These are phyloP conservation scores for Cyclargus thomasi DNA, from an alignment of 1,140 invertebrate species.

Conservation along the genomic window DNA sequence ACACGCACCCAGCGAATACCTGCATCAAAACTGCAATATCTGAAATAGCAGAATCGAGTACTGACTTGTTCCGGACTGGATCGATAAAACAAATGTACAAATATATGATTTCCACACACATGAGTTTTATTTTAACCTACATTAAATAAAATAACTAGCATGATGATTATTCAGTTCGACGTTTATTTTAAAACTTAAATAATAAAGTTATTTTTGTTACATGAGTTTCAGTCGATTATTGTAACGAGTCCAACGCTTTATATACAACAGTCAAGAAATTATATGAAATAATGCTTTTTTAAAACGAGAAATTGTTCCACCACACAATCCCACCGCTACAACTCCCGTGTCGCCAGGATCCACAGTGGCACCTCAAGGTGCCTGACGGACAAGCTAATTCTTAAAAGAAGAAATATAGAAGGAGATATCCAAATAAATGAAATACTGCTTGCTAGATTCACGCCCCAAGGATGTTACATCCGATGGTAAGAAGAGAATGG, in stretches of 20 bases:
- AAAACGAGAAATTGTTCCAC: too few species aligned
- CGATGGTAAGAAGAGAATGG: too few species aligned
- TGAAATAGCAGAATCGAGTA: background rate
- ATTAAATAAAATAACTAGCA: constrained; percentile 1
- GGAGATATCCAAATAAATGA: too few species aligned
- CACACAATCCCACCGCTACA: too few species aligned
- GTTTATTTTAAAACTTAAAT: background rate
- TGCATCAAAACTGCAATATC: background rate
- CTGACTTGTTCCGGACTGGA: background rate
- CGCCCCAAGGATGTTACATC: too few species aligned
- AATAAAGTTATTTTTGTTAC: constrained; percentile 8
- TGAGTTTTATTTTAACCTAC: constrained; percentile 5
- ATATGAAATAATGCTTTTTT: too few species aligned
- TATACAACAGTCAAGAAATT: background rate
- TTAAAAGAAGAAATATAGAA: too few species aligned
- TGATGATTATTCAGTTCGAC: constrained; percentile 10
- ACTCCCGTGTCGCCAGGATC: too few species aligned
- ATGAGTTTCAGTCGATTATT: constrained; percentile 6
- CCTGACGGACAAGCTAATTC: too few species aligned
- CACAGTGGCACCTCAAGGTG: too few species aligned
- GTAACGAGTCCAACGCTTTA: background rate
- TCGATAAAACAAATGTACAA: constrained; percentile 5
- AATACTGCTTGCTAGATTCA: too few species aligned
- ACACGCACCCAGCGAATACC: too few species aligned
- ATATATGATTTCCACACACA: background rate